Percentiles rank a stretch among this genome's conserved stretches.
Conservation (phyloP, 2,888 invertebrate genomes). For the Hypsopygia costalis region DNA sequence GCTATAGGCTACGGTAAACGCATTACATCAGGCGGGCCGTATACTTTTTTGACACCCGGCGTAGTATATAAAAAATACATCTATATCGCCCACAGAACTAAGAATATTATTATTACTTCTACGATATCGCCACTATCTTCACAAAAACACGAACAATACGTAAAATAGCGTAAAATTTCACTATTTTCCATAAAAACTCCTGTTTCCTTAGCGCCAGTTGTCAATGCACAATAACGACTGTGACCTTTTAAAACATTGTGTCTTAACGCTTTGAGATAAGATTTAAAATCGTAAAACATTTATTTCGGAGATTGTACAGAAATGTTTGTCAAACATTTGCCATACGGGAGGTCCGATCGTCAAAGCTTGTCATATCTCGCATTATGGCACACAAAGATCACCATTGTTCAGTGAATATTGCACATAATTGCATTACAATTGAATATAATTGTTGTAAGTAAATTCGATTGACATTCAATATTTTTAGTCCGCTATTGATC, state of each 20-base stretch:
- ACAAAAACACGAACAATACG: slow-evolving; percentile 1
- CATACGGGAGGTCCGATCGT: slow-evolving; percentile 59
- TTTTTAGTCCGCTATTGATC: slow-evolving; percentile 21
- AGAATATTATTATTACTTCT: too few relatives aligned
- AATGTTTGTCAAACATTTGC: slow-evolving; percentile 6
- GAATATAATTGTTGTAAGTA: slow-evolving; percentile 43
- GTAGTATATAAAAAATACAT: too few relatives aligned
- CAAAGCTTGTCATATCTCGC: slow-evolving; percentile 62
- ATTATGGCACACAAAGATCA: slow-evolving; percentile 34
- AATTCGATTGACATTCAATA: slow-evolving; percentile 42
- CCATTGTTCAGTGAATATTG: slow-evolving; percentile 56
- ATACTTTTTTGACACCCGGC: too few relatives aligned
- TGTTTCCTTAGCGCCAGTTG: slow-evolving; percentile 46
- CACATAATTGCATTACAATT: slow-evolving; percentile 61
- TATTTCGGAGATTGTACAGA: neutral
- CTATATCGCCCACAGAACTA: too few relatives aligned
- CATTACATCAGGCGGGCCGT: too few relatives aligned
- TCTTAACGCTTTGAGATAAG: neutral
- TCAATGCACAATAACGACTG: slow-evolving; percentile 11
- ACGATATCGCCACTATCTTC: neutral
- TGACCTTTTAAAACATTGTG: neutral
- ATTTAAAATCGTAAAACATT: neutral
- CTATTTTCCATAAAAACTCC: slow-evolving; percentile 25
- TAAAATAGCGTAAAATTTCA: slow-evolving; percentile 45
- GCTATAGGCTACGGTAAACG: too few relatives aligned